phyloP scores from a whole-genome alignment of 2,888 invertebrate species.

The Lasioglossum zephyrum region DNA sequence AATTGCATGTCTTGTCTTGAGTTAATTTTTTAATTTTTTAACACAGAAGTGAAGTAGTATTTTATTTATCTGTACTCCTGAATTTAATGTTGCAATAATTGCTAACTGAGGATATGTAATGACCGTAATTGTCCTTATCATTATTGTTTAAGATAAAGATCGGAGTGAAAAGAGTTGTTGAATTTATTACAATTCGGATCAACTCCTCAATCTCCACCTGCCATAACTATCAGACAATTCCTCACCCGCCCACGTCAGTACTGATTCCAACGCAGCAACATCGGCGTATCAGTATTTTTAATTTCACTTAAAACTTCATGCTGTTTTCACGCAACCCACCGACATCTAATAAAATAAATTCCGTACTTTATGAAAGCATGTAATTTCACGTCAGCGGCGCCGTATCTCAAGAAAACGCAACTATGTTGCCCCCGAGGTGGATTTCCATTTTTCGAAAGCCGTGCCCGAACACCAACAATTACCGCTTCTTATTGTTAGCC shows the following conservation, averaged over 20 bases:
- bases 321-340: background rate
- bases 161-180: too few species aligned
- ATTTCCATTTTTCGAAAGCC: background rate
- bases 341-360: background rate
- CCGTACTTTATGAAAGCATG: background rate
- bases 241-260: background rate
- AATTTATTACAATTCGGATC: background rate
- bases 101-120: too few species aligned
- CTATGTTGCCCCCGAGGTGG: background rate
- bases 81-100: background rate
- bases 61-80: background rate
- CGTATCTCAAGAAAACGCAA: background rate
- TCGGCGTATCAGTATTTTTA: background rate
- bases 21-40: background rate
- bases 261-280: background rate
- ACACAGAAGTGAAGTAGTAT: background rate
- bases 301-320: background rate
- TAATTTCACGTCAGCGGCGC: background rate
- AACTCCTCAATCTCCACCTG: background rate
- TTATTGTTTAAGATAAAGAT: too few species aligned
- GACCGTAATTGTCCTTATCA: too few species aligned
- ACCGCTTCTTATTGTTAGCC: slow-evolving; percentile 1
- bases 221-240: background rate
- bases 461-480: background rate
- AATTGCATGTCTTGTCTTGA: background rate